Evolutionary conservation across 1,140 invertebrate genomes (phyloP), one percentile per base, ranked within the genome.

Genomic region (Orius insidiosus): DNA sequence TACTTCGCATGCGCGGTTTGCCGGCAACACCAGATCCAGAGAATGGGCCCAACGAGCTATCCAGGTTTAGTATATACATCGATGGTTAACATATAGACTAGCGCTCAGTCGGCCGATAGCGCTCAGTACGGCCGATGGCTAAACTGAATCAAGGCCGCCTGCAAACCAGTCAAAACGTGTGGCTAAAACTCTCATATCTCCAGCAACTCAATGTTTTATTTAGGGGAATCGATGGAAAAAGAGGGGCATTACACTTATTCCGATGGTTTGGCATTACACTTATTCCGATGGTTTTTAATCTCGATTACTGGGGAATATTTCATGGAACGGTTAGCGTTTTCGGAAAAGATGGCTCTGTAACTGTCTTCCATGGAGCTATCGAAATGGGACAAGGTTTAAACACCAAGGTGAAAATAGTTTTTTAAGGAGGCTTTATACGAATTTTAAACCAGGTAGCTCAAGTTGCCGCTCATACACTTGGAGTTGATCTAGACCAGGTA

Each of bases 381-480:
- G 85, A 90, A 70, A 79, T 80, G 63, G 86, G 85, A 7, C 85
- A 89, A 68, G 85, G 85, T 2, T 74, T 88, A 38, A 83, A 76
- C 48, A 75, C 72, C 0, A 48, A 85, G 76, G 69, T 75, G 6
- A 74, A 89, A 49, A 35, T 13, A 14, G 13, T 13, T 19, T 75
- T 13, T 84, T 88, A 70, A 2, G n/a, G n/a, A n/a, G n/a, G n/a
- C n/a, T n/a, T n/a, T n/a, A n/a, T n/a, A n/a, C n/a, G n/a, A 81
- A 82, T 37, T n/a, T 10, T 30, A 7, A 24, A 24, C 24, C 7
- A 85, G 77, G 70, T 75, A 7, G 75, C 76, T 11, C 85, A 89
- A 70, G 75, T 81, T 2, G 79, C 72, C 47, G 83, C 84, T 0
- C 69, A 80, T 56, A 70, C 67, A 1, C 59, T 90, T 2, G 78